phyloP scores from a whole-genome alignment of 1,140 invertebrate genomes.

The Micrasema longulum region DNA sequence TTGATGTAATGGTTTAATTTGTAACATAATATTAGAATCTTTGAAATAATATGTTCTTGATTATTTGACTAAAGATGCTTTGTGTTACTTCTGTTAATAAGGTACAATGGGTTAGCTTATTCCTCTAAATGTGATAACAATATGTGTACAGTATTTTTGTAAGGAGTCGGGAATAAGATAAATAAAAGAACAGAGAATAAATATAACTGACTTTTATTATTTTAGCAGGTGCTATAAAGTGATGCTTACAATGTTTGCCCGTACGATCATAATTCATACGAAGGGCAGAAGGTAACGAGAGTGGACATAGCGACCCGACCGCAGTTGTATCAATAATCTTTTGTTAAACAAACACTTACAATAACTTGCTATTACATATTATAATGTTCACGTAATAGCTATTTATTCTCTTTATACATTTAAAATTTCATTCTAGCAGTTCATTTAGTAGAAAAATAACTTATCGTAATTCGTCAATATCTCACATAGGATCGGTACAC shows the following conservation, averaged over 20 bases:
- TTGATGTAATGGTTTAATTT: too few species aligned
- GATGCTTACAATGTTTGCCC: constrained; percentile 45
- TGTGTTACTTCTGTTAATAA: too few species aligned
- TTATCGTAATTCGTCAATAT: constrained; percentile 46
- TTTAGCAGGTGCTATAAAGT: constrained; percentile 47
- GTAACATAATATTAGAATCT: too few species aligned
- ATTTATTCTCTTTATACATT: constrained; percentile 26
- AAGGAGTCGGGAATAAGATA: constrained; percentile 1
- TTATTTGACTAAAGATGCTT: too few species aligned
- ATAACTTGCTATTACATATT: neutral
- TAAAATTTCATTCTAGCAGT: constrained; percentile 38
- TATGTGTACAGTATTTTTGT: constrained; percentile 12
- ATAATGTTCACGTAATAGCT: neutral
- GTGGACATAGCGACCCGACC: constrained; percentile 22
- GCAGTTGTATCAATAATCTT: constrained; percentile 34
- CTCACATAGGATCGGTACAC: constrained; percentile 39
- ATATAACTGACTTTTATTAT: constrained; percentile 52
- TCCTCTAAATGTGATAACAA: neutral
- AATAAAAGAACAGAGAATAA: constrained; percentile 20
- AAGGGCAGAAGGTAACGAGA: constrained; percentile 44
- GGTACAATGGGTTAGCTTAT: neutral
- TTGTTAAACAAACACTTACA: neutral
- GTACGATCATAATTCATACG: constrained; percentile 37
- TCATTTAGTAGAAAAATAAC: constrained; percentile 47
- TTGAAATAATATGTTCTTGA: too few species aligned